Evolutionary conservation across 2,888 invertebrate genomes (phyloP).

Genomic region (Adelphocoris suturalis): DNA sequence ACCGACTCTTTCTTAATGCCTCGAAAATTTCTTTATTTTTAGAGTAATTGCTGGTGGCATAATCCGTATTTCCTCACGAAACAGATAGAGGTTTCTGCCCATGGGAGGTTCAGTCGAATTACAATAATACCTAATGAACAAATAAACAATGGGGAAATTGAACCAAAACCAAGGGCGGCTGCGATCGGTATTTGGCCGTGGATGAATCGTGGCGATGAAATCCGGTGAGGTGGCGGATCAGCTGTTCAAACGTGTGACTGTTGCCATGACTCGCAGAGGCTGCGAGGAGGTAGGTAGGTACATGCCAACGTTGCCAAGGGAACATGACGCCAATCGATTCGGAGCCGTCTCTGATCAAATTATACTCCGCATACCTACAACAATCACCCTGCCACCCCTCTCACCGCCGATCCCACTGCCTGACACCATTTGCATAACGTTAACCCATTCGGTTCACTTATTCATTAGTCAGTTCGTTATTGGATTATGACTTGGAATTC

Average conservation of each 20-base stretch:
- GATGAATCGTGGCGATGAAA: too few species aligned
- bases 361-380: constrained; percentile 47
- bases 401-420: not conserved
- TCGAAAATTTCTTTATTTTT: too few species aligned
- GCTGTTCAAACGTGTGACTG: constrained; percentile 28
- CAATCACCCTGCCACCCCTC: not conserved
- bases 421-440: constrained; percentile 36
- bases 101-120: too few species aligned
- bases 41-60: too few species aligned
- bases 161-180: too few species aligned
- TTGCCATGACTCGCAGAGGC: constrained; percentile 3
- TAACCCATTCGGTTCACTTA: constrained; percentile 29
- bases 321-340: constrained; percentile 53
- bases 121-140: too few species aligned
- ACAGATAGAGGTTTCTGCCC: too few species aligned
- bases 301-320: constrained; percentile 27
- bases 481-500: not conserved
- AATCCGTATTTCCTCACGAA: too few species aligned
- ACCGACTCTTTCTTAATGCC: too few species aligned
- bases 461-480: constrained; percentile 12
- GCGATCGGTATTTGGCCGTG: too few species aligned
- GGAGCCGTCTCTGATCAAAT: constrained; percentile 37
- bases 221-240: constrained; percentile 11
- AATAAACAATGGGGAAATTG: too few species aligned
- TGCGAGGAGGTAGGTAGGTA: constrained; percentile 17